These are phyloP conservation scores for Drosophila meridionalis DNA, from an alignment of 2,888 invertebrate species.

Conservation along the genomic window DNA sequence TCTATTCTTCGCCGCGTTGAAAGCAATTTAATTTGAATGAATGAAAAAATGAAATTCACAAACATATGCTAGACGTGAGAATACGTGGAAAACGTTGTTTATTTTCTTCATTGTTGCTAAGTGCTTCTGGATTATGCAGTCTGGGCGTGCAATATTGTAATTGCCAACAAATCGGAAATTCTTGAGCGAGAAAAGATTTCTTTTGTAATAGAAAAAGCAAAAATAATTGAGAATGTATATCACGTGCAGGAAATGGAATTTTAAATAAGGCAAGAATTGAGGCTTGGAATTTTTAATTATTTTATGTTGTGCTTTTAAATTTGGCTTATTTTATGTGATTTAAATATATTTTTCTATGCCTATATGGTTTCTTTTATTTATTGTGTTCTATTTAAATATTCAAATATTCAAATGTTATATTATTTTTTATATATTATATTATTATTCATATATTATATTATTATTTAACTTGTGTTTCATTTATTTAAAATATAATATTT, in stretches of 20 bases:
- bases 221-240: neutral
- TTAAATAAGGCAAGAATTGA: neutral
- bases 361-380: no score
- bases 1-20: slow-evolving; percentile 1
- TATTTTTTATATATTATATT: no score
- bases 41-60: slow-evolving; percentile 6
- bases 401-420: no score
- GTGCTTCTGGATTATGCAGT: slow-evolving; percentile 15
- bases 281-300: neutral
- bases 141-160: slow-evolving; percentile 8
- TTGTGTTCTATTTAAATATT: no score
- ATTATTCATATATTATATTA: no score
- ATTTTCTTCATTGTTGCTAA: slow-evolving; percentile 8
- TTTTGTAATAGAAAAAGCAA: neutral
- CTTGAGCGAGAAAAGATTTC: neutral
- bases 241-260: neutral
- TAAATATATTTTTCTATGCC: no score
- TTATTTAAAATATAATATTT: no score
- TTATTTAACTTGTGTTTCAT: no score
- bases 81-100: slow-evolving; percentile 15
- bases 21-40: slow-evolving; percentile 24
- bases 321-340: neutral
- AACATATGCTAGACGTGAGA: slow-evolving; percentile 6
- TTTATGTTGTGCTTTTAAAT: neutral
- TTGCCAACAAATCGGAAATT: neutral